Percentiles rank a stretch among this genome's conserved stretches.
These are phyloP conservation scores for Ammodramus savannarum DNA, from an alignment of 2,113 vertebrate species.

Conservation along the genomic window DNA sequence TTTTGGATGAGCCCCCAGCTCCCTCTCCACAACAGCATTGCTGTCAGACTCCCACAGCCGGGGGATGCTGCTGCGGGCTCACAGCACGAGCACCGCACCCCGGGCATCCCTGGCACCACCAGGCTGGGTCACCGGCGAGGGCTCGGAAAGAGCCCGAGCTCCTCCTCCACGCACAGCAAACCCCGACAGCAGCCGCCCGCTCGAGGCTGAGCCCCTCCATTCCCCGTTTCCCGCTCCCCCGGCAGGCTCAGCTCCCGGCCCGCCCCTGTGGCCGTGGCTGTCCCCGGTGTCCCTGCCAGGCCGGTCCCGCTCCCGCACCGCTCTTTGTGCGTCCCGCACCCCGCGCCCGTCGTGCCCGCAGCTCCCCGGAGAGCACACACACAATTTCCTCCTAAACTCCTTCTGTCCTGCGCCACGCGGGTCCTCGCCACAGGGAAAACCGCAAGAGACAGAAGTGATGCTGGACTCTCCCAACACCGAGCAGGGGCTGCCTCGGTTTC, in stretches of 20 bases:
- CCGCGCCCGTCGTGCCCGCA: not conserved
- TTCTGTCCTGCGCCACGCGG: not conserved
- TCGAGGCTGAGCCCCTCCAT: not conserved
- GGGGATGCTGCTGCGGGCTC: not conserved
- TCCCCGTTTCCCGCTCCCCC: accelerated
- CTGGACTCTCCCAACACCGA: accelerated
- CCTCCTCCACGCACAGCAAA: not conserved
- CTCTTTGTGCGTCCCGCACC: not conserved
- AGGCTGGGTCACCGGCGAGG: not conserved
- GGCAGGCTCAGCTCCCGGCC: not conserved
- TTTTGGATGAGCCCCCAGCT: not conserved
- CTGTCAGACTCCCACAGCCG: not conserved
- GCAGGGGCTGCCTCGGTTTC: not conserved
- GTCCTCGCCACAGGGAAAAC: not conserved
- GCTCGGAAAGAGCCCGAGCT: not conserved
- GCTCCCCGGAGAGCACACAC: not conserved
- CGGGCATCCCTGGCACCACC: not conserved
- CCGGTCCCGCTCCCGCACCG: not conserved
- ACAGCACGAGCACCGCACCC: not conserved
- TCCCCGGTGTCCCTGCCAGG: not conserved
- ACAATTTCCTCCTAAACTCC: not conserved
- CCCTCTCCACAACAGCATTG: not conserved
- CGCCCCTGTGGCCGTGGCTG: not conserved
- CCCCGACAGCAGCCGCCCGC: not conserved
- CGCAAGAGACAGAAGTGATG: not conserved